These are phyloP conservation scores for Zoanthus solanderi DNA, from an alignment of 92 coral and sea anemone species.

Conservation along the genomic window DNA sequence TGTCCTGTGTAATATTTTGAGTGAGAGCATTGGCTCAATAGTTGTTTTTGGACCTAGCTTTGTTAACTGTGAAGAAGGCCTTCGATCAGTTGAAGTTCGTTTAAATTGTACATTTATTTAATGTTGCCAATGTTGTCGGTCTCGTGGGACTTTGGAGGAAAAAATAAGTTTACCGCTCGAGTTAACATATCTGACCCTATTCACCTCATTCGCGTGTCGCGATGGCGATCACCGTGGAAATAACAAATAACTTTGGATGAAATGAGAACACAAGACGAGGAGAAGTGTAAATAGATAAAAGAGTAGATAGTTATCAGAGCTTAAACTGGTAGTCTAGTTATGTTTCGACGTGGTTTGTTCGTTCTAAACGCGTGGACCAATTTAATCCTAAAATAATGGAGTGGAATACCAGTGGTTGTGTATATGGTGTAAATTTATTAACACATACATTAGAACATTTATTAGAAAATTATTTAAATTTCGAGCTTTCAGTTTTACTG, in stretches of 20 bases:
- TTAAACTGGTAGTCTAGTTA: slow-evolving; percentile 1
- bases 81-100: slow-evolving; percentile 6
- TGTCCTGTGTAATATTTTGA: slow-evolving; percentile 14
- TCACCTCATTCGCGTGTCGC: slow-evolving; percentile 36
- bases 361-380: slow-evolving; percentile 48
- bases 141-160: slow-evolving; percentile 16
- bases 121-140: slow-evolving; percentile 5
- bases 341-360: slow-evolving; percentile 35
- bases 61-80: neutral
- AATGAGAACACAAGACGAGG: neutral
- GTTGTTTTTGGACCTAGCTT: neutral
- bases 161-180: slow-evolving; percentile 29
- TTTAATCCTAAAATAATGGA: slow-evolving; percentile 24
- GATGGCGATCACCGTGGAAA: slow-evolving; percentile 27
- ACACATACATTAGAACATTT: slow-evolving; percentile 29
- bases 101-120: slow-evolving; percentile 4
- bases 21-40: neutral
- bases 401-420: slow-evolving; percentile 18
- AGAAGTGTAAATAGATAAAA: slow-evolving; percentile 23
- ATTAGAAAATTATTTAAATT: slow-evolving; percentile 33
- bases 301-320: slow-evolving; percentile 25
- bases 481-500: slow-evolving; percentile 29
- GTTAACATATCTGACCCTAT: slow-evolving; percentile 28
- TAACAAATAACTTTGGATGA: slow-evolving; percentile 1
- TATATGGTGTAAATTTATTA: slow-evolving; percentile 40